These are phyloP conservation scores for Dicentrarchus labrax DNA, from an alignment of 2,113 vertebrate species.

Conservation along the genomic window DNA sequence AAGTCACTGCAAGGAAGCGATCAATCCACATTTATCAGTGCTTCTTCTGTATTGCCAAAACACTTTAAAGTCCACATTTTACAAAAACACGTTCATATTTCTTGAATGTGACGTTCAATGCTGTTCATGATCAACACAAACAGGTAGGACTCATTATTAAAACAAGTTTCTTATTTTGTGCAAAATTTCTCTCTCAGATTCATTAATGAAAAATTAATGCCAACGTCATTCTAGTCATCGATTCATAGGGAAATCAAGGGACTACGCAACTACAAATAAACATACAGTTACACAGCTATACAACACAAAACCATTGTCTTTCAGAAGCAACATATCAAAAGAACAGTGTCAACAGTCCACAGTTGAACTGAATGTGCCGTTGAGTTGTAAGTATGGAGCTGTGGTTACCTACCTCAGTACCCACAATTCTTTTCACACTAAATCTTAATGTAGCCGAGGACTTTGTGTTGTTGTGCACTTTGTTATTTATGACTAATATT, in stretches of 20 bases:
- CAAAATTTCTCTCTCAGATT: constrained; percentile 28
- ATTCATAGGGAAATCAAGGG: constrained; percentile 2
- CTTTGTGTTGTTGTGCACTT: neutral
- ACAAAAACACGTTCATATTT: neutral
- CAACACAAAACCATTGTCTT: neutral
- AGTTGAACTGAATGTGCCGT: neutral
- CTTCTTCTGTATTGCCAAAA: neutral
- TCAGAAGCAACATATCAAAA: neutral
- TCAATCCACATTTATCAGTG: neutral
- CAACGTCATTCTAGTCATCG: neutral
- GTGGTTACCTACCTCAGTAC: neutral
- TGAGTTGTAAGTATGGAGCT: neutral
- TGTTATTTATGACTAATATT: neutral
- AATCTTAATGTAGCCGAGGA: neutral
- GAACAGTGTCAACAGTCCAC: neutral
- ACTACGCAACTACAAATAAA: neutral
- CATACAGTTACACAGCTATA: neutral
- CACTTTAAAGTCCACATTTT: neutral
- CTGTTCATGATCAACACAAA: constrained; percentile 3
- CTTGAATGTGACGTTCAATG: constrained; percentile 1
- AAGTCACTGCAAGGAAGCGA: neutral
- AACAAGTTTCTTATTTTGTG: constrained; percentile 28
- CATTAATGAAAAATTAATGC: neutral
- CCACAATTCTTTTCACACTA: neutral
- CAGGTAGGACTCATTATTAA: neutral